These are phyloP conservation scores for Drosophila mayri DNA, from an alignment of 1,140 invertebrate species.

Conservation along the genomic window DNA sequence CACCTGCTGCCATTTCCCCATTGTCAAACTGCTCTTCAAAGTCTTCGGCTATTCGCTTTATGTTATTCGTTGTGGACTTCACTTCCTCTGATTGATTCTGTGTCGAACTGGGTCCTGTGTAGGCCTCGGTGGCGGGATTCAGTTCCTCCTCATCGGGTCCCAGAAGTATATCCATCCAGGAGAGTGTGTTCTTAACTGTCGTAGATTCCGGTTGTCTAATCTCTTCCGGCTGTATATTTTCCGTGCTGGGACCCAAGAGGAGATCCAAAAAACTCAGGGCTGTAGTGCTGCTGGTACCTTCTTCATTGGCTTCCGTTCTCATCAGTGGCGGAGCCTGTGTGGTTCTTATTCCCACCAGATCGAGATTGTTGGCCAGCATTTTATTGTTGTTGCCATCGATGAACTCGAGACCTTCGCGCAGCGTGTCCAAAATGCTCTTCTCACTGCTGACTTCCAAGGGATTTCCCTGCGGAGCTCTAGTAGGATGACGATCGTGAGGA, in stretches of 20 bases:
- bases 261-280: conserved; percentile 69
- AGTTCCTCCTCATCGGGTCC: conserved; percentile 74
- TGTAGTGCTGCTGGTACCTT: conserved; percentile 32
- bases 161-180: conserved; percentile 74
- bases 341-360: conserved; percentile 40
- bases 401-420: conserved; percentile 80
- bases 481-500: conserved; percentile 74
- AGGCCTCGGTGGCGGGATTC: conserved; percentile 22
- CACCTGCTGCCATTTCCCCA: conserved; percentile 61
- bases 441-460: conserved; percentile 64
- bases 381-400: conserved; percentile 82
- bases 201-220: conserved; percentile 24
- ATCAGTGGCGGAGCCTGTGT: conserved; percentile 22
- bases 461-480: conserved; percentile 25
- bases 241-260: conserved; percentile 66
- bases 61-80: conserved; percentile 29
- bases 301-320: conserved; percentile 11
- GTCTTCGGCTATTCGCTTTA: conserved; percentile 71
- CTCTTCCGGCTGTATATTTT: background rate
- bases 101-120: conserved; percentile 16
- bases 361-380: conserved; percentile 71
- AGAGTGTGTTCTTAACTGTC: conserved; percentile 62
- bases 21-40: conserved; percentile 66
- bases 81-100: conserved; percentile 16
- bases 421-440: conserved; percentile 78